Conservation (phyloP, 1,140 invertebrate species). For the Leptopilina clavipes region DNA sequence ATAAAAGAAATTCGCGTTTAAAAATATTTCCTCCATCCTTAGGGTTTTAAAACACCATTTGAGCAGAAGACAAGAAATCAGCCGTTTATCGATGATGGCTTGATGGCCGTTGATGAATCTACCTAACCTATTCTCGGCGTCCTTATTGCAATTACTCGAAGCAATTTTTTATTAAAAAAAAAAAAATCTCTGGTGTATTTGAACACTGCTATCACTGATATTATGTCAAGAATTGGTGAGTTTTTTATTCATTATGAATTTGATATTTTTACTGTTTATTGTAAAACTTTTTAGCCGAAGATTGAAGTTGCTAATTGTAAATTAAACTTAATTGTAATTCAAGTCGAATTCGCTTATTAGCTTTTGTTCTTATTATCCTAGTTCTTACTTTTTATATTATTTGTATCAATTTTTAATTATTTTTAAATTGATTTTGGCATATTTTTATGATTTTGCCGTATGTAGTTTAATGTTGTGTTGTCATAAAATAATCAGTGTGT, state of each 20-base stretch:
- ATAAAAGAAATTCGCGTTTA: background rate
- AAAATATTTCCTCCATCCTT: background rate
- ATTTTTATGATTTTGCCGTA: too few relatives aligned
- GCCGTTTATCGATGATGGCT: slow-evolving; percentile 12
- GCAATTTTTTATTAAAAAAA: background rate
- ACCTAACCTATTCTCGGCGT: background rate
- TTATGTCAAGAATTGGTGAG: slow-evolving; percentile 3
- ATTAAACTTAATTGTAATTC: background rate
- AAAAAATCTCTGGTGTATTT: background rate
- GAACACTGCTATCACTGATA: slow-evolving; percentile 1
- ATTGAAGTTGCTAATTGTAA: background rate
- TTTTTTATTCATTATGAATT: background rate
- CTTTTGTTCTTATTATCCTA: too few relatives aligned
- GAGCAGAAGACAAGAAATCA: slow-evolving; percentile 16
- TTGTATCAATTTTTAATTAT: too few relatives aligned
- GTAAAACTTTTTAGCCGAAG: background rate
- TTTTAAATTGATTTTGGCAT: too few relatives aligned
- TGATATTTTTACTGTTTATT: background rate
- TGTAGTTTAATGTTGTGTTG: too few relatives aligned
- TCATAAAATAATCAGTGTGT: too few relatives aligned
- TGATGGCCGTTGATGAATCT: slow-evolving; percentile 4
- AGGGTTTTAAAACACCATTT: background rate
- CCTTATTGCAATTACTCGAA: background rate
- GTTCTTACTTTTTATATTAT: too few relatives aligned
- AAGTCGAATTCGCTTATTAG: too few relatives aligned